Conservation (phyloP, 1,140 invertebrate species). For the Eriosoma lanigerum region DNA sequence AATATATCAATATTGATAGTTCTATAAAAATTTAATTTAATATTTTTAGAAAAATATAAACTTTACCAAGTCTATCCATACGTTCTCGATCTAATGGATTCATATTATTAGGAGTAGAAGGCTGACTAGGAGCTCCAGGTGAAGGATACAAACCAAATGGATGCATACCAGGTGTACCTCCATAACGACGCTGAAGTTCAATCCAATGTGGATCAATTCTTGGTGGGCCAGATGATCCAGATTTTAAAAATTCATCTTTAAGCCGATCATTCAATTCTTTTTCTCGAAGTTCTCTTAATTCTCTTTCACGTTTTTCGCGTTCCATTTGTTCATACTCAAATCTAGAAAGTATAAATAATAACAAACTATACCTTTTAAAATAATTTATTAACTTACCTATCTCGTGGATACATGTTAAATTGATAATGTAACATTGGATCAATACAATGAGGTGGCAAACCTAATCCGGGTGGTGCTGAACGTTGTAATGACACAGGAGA, state of each 20-base stretch:
- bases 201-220: slow-evolving; percentile 87
- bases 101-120: slow-evolving; percentile 54
- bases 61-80: slow-evolving; percentile 72
- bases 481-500: slow-evolving; percentile 67
- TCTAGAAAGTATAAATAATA: slow-evolving; percentile 54
- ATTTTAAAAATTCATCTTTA: slow-evolving; percentile 81
- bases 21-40: neutral
- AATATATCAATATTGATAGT: slow-evolving; percentile 8
- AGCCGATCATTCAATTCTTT: slow-evolving; percentile 77
- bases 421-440: slow-evolving; percentile 78
- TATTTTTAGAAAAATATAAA: neutral
- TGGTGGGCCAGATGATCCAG: slow-evolving; percentile 63
- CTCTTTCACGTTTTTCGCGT: slow-evolving; percentile 79
- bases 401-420: slow-evolving; percentile 68
- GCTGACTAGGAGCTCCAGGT: slow-evolving; percentile 54
- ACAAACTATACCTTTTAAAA: slow-evolving; percentile 29
- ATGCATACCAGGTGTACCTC: slow-evolving; percentile 58
- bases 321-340: slow-evolving; percentile 81
- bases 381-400: slow-evolving; percentile 62
- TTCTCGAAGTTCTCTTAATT: slow-evolving; percentile 81
- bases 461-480: slow-evolving; percentile 57
- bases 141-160: slow-evolving; percentile 63
- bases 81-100: slow-evolving; percentile 77
- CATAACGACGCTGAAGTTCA: slow-evolving; percentile 78
- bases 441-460: slow-evolving; percentile 68